Evolutionary conservation across 2,797 vertebrate genomes (phyloP), one percentile per base, ranked within the genome.

Genomic region (Pangasius djambal): DNA sequence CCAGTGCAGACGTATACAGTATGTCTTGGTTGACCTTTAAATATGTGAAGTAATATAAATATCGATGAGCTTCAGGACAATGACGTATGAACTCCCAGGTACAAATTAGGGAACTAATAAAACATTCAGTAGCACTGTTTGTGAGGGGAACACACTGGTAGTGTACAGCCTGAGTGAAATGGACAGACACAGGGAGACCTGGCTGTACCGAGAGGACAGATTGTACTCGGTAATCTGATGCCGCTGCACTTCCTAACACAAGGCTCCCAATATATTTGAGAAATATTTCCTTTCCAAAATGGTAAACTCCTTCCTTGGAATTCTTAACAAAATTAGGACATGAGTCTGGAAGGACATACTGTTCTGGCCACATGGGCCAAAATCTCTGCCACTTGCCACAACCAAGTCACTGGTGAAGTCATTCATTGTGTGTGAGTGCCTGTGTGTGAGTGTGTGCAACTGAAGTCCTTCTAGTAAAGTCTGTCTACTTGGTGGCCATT

Each of bases 201-300:
- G 87, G 82, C 82, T 77, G 87, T 40, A 10, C 55, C 13, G 7
- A 69, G 77, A 85, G 87, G 67, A 88, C 82, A 85, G 69, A 85
- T 84, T 77, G 87, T 85, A 28, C 87, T 85, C 18, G 10, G 87
- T 83, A 88, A 88, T 84, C 44, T 55, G 86, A 87, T 10, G 77
- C 63, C n/a, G 22, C 63, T 87, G 87, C 57, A 55, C 59, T 65
- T 77, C 69, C 70, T 34, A 75, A 84, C 87, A 65, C 37, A 40
- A 72, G 7, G 28, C 48, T 69, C 48, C n/a, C 55, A 65, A 86
- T 74, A 86, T 82, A 59, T 79, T 85, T 65, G 44, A 52, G 61
- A 65, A 52, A 79, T 34, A 59, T 25, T 69, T 55, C 48, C 48
- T 67, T 48, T 40, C 16, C 6, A 77, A 20, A 70, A 50, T 28